Percentiles rank a stretch among this genome's conserved stretches.
phyloP scores from a whole-genome alignment of 2,888 invertebrate species.

The Agrochola circellaris region DNA sequence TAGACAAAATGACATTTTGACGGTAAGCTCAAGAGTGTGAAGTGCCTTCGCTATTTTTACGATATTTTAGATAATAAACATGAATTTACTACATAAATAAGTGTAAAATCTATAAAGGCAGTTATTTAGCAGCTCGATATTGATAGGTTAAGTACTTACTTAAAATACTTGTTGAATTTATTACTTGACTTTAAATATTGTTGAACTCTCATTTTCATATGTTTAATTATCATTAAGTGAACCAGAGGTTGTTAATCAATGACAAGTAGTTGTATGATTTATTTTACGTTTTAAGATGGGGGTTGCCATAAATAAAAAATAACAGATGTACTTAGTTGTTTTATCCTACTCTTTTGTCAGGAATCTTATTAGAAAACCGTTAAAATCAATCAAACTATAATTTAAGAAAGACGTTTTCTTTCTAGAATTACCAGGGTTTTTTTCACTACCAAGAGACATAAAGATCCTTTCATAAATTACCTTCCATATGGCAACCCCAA shows the following conservation, averaged over 20 bases:
- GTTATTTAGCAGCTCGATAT: constrained; percentile 71
- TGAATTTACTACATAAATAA: constrained; percentile 72
- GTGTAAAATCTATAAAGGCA: constrained; percentile 62
- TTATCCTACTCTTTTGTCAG: background rate
- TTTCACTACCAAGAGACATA: background rate
- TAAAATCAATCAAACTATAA: background rate
- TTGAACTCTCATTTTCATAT: constrained; percentile 81
- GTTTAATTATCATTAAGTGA: constrained; percentile 68
- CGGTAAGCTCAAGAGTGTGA: constrained; percentile 79
- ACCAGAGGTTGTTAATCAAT: constrained; percentile 72
- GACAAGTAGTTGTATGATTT: constrained; percentile 70
- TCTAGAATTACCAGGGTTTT: no score
- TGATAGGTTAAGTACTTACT: constrained; percentile 68
- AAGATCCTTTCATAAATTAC: background rate
- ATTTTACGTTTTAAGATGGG: constrained; percentile 55
- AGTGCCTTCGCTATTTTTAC: constrained; percentile 77
- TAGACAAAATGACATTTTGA: constrained; percentile 78
- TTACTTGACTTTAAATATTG: constrained; percentile 83
- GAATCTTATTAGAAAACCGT: background rate
- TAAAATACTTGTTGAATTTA: constrained; percentile 70
- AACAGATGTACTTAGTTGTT: background rate
- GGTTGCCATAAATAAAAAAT: constrained; percentile 53
- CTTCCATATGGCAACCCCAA: constrained; percentile 53
- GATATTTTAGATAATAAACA: constrained; percentile 66
- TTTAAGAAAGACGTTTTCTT: background rate